Conservation (phyloP, 1,140 invertebrate species). For the Solenopsis fugax region DNA sequence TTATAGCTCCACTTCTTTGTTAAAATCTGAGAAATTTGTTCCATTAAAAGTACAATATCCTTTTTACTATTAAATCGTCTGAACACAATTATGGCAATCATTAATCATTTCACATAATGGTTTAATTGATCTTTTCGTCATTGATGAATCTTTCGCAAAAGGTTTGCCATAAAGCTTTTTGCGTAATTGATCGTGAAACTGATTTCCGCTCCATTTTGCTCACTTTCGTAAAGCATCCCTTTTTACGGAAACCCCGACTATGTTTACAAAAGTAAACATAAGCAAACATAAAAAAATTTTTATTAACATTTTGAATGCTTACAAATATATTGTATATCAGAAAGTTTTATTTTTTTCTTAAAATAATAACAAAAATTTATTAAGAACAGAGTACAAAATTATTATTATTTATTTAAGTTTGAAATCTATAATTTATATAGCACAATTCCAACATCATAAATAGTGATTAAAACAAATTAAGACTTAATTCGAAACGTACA, state of each 20-base stretch:
- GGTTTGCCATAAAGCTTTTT: not conserved
- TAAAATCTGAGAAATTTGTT: not conserved
- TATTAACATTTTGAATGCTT: not conserved
- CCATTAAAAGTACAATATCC: conserved; percentile 1
- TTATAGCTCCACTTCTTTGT: not conserved
- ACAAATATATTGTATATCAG: not conserved
- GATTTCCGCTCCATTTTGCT: conserved; percentile 14
- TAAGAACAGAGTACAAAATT: not conserved
- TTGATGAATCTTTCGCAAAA: conserved; percentile 4
- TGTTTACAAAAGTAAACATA: not conserved
- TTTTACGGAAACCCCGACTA: not conserved
- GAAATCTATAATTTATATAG: not conserved
- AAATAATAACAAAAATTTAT: not conserved
- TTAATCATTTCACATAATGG: conserved; percentile 14
- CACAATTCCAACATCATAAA: not conserved
- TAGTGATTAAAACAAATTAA: conserved; percentile 2
- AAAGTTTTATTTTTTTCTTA: not conserved
- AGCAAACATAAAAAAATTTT: not conserved
- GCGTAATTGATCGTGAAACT: not conserved
- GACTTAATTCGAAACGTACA: not conserved
- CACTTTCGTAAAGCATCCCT: not conserved
- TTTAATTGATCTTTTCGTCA: conserved; percentile 4
- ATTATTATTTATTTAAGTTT: not conserved
- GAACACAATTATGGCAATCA: not conserved
- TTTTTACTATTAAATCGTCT: not conserved